Evolutionary conservation across 2,888 invertebrate species (phyloP), one percentile per base, ranked within the genome.

Genomic region (Lasioglossum villosulum): DNA sequence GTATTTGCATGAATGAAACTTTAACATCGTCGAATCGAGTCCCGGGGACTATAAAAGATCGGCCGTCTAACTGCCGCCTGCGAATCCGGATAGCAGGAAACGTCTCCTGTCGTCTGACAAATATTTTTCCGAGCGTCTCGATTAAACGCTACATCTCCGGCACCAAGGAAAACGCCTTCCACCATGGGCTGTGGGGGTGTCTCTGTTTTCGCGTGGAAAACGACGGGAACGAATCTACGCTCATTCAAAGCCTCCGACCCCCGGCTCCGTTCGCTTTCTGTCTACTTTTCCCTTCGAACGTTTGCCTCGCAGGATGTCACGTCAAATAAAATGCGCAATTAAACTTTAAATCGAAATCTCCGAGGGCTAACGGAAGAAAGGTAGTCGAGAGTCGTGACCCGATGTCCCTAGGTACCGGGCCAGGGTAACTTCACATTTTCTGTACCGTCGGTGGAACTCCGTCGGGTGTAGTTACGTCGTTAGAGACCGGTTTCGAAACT

Each of bases 311-410:
- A 66, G 75, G 80, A 83, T 76, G 86, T 77, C 52, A 74, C 83
- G 80, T 87, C 80, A 87, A 89, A 89, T 90, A 90, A 48, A 73
- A 90, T 84, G 83, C 78, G 87, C 90, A 90, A 90, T 90, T 90
- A 90, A 90, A 90, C 87, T 90, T 90, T 87, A 90, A 89, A 90
- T 89, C 89, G 87, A 89, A 87, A 85, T 84, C 78, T 79, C 82
- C 73, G 72, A 39, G 76, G 42, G 56, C 59, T 52, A 68, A 74
- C 80, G 74, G 71, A 81, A 80, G 84, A 77, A 52, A 42, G 66
- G 63, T n/a, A 34, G 63, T 4, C 66, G 52, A 27, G 37, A 39
- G 19, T 52, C 68, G 68, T 48, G 68, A 66, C 68, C 37, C 48
- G 68, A 10, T 14, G 39, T 52, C 30, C 72, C n/a, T 48, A 4